phyloP scores from a whole-genome alignment of 2,113 vertebrate genomes.

The Macrotus californicus region DNA sequence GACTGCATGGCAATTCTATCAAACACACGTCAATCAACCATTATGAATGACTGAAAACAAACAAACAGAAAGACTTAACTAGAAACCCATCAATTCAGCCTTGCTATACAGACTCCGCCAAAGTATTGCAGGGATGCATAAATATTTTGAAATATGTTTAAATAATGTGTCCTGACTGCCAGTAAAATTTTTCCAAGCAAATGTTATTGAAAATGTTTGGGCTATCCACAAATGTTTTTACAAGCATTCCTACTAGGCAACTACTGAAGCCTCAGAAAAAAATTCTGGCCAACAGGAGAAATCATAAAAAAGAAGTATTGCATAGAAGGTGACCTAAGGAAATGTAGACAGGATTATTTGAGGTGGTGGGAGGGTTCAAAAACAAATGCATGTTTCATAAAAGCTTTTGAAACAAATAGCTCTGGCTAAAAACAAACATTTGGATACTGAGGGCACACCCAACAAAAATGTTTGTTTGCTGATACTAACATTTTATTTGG shows the following conservation, averaged over 20 bases:
- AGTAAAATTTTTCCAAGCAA: constrained; percentile 74
- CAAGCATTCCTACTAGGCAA: constrained; percentile 68
- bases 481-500: constrained; percentile 60
- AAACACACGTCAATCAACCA: constrained; percentile 48
- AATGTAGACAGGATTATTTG: constrained; percentile 38
- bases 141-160: constrained; percentile 77
- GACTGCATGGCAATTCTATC: constrained; percentile 21
- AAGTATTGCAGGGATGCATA: constrained; percentile 67
- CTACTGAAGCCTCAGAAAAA: constrained; percentile 60
- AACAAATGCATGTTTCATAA: constrained; percentile 55
- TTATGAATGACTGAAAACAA: constrained; percentile 57
- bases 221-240: constrained; percentile 72
- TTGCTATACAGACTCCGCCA: constrained; percentile 46
- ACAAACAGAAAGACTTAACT: constrained; percentile 46
- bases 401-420: constrained; percentile 60
- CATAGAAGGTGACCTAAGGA: constrained; percentile 51
- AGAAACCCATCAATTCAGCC: constrained; percentile 54
- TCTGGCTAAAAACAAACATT: constrained; percentile 55
- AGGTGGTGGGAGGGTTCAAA: constrained; percentile 41
- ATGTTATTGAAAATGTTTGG: constrained; percentile 74
- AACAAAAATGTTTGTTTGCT: constrained; percentile 66
- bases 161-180: constrained; percentile 70
- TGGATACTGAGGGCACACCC: constrained; percentile 47
- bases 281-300: constrained; percentile 41
- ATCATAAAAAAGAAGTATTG: constrained; percentile 49